Base-by-base conservation (phyloP, 2,113 vertebrate species). In the Atlantisia rogersi region DNA sequence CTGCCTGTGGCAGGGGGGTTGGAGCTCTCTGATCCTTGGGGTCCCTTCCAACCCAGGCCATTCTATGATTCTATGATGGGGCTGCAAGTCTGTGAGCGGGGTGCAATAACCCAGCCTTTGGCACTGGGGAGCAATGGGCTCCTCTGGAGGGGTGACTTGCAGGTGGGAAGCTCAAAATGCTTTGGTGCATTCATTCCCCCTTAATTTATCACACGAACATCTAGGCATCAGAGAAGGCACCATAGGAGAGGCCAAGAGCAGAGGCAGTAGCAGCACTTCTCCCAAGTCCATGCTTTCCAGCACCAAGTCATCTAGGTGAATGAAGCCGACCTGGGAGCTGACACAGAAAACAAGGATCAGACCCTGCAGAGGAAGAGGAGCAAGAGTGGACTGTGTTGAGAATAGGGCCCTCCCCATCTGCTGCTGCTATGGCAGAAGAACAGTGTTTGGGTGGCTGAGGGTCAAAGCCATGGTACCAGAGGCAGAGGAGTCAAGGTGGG, bases 401-500 rank as follows among this genome's bases (percentile, higher is more conserved):
- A 35, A 44, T 12, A 11, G 14, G 39, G 35, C 26, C 18, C 21
- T 42, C 62, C 37, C 59, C 11, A 2, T 22, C 37, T 81, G 32
- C n/a, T n/a, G 32, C 20, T 1, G 0, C 46, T 53, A 2, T 0
- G 0, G 60, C 25, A 48, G 71, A 22, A 15, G 5, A 81, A 24
- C 5, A 5, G 25, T 67, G 52, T 37, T 84, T 46, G 65, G 56
- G 56, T 56, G 63, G 46, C 35, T 63, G 40, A 82, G 19, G 17
- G 37, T 52, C 4, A 4, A 95, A 91, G 37, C 25, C 17, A 6
- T 2, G 1, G 56, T 28, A 37, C 50, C 68, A 78, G 50, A 82
- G 21, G 12, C 44, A 77, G 35, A 58, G 31, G 10, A 9, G 52
- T 39, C 52, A 78, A 52, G 73, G 31, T 6, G 1, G 29, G 50